Percentiles rank a stretch among this genome's conserved stretches.
Evolutionary conservation across 2,113 vertebrate species (phyloP).

Genomic region (Misgurnus anguillicaudatus): DNA sequence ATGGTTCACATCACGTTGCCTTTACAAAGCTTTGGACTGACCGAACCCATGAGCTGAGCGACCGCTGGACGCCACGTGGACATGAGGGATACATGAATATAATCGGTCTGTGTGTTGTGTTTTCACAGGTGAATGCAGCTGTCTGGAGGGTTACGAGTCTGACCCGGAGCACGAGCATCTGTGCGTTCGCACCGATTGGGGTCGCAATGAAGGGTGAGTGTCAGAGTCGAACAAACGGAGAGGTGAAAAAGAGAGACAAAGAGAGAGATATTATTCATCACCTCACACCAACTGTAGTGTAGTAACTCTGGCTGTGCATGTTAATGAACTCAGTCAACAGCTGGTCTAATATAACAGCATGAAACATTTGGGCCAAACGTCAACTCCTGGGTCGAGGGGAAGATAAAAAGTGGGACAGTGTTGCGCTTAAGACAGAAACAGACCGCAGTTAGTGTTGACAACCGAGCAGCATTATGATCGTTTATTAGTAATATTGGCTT

Average conservation of each 20-base stretch:
- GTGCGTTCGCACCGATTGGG: conserved; percentile 95
- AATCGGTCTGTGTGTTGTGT: conserved; percentile 49
- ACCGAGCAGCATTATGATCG: too few relatives aligned
- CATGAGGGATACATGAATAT: conserved; percentile 51
- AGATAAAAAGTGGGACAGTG: background rate
- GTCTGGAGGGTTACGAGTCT: conserved; percentile 91
- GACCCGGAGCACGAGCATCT: conserved; percentile 90
- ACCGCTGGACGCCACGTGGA: conserved; percentile 47
- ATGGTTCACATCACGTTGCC: too few relatives aligned
- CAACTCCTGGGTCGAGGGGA: too few relatives aligned
- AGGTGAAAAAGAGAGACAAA: background rate
- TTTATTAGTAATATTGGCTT: too few relatives aligned
- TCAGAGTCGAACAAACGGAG: conserved; percentile 16
- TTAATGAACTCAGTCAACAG: conserved; percentile 52
- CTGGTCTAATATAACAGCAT: conserved; percentile 42
- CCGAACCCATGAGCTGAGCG: background rate
- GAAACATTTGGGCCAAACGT: background rate
- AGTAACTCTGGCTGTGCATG: conserved; percentile 52
- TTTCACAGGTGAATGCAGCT: conserved; percentile 92
- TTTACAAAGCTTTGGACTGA: conserved; percentile 43
- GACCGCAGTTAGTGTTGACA: too few relatives aligned
- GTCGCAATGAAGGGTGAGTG: conserved; percentile 94
- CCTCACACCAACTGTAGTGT: background rate
- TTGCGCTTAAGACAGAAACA: background rate
- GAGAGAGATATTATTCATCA: conserved; percentile 31